Conservation (phyloP, 2,888 invertebrate species). For the Trisateles emortualis region DNA sequence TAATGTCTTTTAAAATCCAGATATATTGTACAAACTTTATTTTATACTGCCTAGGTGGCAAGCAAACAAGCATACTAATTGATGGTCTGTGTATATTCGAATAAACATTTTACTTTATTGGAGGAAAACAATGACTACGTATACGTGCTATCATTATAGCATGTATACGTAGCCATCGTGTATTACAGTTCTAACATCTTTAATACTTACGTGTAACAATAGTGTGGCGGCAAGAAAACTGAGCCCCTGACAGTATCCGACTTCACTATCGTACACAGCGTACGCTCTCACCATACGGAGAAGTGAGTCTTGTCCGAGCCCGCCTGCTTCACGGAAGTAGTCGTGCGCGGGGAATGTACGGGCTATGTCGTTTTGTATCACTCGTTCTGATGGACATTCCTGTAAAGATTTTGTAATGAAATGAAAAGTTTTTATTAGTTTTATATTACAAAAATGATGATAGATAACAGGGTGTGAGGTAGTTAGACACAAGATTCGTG, state of each 20-base stretch:
- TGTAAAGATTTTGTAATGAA: constrained; percentile 60
- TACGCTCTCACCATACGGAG: constrained; percentile 99
- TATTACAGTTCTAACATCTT: too few relatives aligned
- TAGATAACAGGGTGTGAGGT: too few relatives aligned
- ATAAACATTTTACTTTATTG: too few relatives aligned
- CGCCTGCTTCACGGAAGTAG: constrained; percentile 98
- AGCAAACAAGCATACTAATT: too few relatives aligned
- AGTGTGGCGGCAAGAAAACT: constrained; percentile 99
- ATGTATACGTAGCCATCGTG: too few relatives aligned
- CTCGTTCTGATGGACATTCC: constrained; percentile 98
- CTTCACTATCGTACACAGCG: constrained; percentile 98
- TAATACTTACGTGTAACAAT: constrained; percentile 94
- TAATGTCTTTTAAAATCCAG: too few relatives aligned
- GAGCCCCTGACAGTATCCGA: constrained; percentile 99
- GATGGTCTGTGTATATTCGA: too few relatives aligned
- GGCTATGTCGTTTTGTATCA: constrained; percentile 98
- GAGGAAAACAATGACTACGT: too few relatives aligned
- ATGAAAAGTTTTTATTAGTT: background rate
- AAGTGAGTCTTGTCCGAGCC: constrained; percentile 97
- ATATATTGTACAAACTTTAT: too few relatives aligned
- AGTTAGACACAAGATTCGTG: too few relatives aligned
- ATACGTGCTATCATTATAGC: too few relatives aligned
- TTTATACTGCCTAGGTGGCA: too few relatives aligned
- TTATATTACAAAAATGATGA: background rate
- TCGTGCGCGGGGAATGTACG: constrained; percentile 99